Conservation (phyloP, 2,113 vertebrate species). For the Columbina picui region DNA sequence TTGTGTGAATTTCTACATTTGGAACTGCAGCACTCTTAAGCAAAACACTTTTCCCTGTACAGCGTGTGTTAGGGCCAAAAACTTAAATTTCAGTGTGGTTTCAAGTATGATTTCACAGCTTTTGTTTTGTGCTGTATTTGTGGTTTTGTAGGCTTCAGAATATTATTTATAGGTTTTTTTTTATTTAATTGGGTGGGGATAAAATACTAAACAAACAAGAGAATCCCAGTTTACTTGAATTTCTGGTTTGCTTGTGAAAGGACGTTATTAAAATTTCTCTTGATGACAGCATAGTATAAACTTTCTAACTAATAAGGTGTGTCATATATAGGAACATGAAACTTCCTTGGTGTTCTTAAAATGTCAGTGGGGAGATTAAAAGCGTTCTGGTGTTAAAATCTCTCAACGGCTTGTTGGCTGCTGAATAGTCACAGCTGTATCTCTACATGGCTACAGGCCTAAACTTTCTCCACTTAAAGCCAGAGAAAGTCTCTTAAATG, state of each 20-base stretch:
- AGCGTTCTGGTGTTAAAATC: neutral
- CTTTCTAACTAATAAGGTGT: conserved; percentile 32
- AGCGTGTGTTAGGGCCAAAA: neutral
- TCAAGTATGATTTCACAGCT: conserved; percentile 37
- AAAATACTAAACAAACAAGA: conserved; percentile 27
- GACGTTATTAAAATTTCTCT: conserved; percentile 44
- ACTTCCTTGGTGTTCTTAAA: neutral
- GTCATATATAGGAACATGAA: conserved; percentile 10
- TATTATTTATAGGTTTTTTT: neutral
- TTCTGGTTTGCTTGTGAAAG: conserved; percentile 68
- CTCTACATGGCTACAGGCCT: neutral
- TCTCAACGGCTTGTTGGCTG: neutral
- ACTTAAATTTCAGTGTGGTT: neutral
- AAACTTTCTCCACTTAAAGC: neutral
- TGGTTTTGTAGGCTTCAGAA: conserved; percentile 39
- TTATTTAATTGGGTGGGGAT: conserved; percentile 31
- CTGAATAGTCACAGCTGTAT: neutral
- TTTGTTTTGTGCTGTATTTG: conserved; percentile 11
- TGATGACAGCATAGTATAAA: conserved; percentile 33
- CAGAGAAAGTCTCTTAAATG: neutral
- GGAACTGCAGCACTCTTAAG: neutral
- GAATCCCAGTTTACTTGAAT: conserved; percentile 57
- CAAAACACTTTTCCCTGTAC: neutral
- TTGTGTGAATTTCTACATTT: neutral
- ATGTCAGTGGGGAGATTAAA: neutral